Base-by-base conservation (phyloP, 2,797 vertebrate genomes). In the Potorous gilbertii region DNA sequence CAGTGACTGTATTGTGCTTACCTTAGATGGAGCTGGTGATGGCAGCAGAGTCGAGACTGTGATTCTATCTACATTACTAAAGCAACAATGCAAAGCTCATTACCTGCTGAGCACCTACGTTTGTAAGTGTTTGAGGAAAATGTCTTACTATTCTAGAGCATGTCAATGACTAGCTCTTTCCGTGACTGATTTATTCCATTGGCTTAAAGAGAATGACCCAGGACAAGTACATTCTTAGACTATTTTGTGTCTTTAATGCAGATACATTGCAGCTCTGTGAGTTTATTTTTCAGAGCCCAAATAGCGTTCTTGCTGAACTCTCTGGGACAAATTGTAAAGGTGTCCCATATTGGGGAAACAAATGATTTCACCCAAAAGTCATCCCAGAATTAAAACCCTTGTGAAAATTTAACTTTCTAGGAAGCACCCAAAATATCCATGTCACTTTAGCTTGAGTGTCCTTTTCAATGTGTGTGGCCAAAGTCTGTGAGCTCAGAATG, bases 391-490 rank as follows among this genome's bases (percentile, higher is more conserved):
- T 52, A 94, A 91, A 92, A 90, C 90, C 92, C 96, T 94, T 95
- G 91, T 97, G 96, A 95, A 94, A 97, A 97, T 87, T 57, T 95
- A 94, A 96, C 96, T 97, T 97, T 97, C 96, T 96, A 97, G 97
- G 96, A 97, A 97, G 97, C 94, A 96, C 62, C 92, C 96, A 97
- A 97, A 97, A 97, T 96, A 90, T 96, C 92, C 94, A 95, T 93
- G 95, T 93, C 96, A 95, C 93, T 94, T 92, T 55, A 96, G 97
- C 4, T 1, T 93, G 95, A 96, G 93, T 94, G 92, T 94, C 93
- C 93, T 96, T 92, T 56, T 97, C 97, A 46, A 96, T 91, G 97
- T 97, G 98, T 97, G 98, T 98, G 98, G 98, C 95, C 96, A 89
- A 74, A 57, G 89, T 50, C 40, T 8, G 12, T 74, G 91, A 9